phyloP scores from a whole-genome alignment of 2,888 invertebrate species.

The Bombyx huttoni region DNA sequence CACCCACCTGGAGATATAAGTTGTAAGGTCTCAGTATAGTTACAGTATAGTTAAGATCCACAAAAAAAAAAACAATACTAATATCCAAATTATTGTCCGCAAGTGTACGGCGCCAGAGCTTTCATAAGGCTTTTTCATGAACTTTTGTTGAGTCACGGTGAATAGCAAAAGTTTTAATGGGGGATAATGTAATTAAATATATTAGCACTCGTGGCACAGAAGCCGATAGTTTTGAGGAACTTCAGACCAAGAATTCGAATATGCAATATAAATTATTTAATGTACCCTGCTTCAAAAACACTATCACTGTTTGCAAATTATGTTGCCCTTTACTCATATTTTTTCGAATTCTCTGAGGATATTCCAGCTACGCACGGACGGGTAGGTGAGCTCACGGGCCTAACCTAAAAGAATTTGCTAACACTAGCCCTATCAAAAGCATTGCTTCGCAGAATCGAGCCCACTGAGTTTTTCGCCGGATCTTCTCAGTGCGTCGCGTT shows the following conservation, averaged over 20 bases:
- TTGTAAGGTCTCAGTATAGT: background rate
- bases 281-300: too few species aligned
- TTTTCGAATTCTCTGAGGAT: too few species aligned
- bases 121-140: slow-evolving; percentile 17
- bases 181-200: background rate
- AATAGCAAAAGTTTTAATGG: background rate
- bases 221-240: background rate
- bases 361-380: too few species aligned
- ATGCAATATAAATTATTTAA: too few species aligned
- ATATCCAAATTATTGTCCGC: slow-evolving; percentile 11
- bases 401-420: too few species aligned
- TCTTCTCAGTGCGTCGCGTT: too few species aligned
- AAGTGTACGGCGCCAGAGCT: slow-evolving; percentile 26
- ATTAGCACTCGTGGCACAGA: background rate
- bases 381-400: too few species aligned
- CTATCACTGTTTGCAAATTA: too few species aligned
- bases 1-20: background rate
- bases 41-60: background rate
- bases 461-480: too few species aligned
- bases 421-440: too few species aligned
- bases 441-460: too few species aligned
- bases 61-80: background rate
- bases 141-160: background rate
- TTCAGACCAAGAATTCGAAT: background rate
- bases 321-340: too few species aligned